Conservation (phyloP, 1,140 invertebrate species). For the Bombus ignitus region DNA sequence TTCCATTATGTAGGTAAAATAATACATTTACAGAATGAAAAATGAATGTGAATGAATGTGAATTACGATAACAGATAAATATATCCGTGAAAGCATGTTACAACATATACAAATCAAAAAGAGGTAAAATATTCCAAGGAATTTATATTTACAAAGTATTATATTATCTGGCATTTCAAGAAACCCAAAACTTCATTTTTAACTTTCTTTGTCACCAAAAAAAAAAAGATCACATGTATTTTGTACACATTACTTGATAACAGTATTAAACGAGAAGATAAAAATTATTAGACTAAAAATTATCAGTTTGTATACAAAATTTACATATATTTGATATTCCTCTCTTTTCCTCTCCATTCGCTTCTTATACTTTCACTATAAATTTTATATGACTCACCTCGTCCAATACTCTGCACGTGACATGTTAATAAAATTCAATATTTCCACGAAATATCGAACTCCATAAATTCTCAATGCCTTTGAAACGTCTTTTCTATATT, state of each 20-base stretch:
- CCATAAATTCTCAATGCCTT: neutral
- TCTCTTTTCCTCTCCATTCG: too few species aligned
- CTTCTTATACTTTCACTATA: neutral
- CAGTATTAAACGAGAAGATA: neutral
- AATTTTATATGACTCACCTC: neutral
- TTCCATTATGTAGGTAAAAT: neutral
- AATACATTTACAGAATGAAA: neutral
- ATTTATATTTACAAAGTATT: neutral
- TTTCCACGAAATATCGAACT: neutral
- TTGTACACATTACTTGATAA: neutral
- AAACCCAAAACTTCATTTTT: too few species aligned
- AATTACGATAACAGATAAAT: neutral
- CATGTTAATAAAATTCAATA: conserved; percentile 8
- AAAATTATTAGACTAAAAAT: neutral
- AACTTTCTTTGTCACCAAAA: neutral
- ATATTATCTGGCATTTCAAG: neutral
- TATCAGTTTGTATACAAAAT: neutral
- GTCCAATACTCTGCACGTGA: neutral
- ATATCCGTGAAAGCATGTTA: neutral
- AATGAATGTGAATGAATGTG: neutral
- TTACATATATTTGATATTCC: neutral
- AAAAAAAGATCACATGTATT: neutral
- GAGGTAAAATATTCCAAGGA: neutral
- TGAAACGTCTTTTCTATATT: neutral
- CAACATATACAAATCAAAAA: neutral